Evolutionary conservation across 2,888 invertebrate species (phyloP).

Genomic region (Abrostola tripartita): DNA sequence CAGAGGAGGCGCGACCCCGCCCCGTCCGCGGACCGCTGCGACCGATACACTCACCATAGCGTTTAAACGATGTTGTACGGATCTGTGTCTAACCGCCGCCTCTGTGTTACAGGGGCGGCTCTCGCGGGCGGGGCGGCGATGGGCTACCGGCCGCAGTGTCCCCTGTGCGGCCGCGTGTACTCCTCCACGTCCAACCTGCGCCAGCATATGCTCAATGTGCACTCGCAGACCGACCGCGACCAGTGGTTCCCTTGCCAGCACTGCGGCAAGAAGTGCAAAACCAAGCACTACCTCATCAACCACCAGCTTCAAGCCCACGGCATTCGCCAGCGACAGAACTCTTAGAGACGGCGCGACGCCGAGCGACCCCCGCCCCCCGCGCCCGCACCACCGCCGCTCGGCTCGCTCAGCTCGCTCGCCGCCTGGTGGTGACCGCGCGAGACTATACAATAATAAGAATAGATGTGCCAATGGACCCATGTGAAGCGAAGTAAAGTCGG

Average conservation of each 20-base stretch:
- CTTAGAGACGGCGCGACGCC: constrained; percentile 83
- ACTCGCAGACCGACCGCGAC: constrained; percentile 91
- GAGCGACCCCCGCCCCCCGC: constrained; percentile 67
- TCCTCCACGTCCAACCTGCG: constrained; percentile 92
- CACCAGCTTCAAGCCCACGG: constrained; percentile 93
- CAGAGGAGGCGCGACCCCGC: constrained; percentile 87
- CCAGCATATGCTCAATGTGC: constrained; percentile 93
- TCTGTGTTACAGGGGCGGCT: constrained; percentile 91
- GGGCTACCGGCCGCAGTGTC: constrained; percentile 90
- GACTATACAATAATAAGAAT: constrained; percentile 44
- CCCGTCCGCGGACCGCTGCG: constrained; percentile 73
- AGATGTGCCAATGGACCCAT: constrained; percentile 65
- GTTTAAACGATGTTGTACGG: constrained; percentile 74
- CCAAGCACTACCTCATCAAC: constrained; percentile 93
- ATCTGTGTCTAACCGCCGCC: constrained; percentile 87
- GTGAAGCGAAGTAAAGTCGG: constrained; percentile 55
- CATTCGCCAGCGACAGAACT: constrained; percentile 90
- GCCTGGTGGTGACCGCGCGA: constrained; percentile 56
- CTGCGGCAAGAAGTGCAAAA: constrained; percentile 93
- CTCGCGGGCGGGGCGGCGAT: constrained; percentile 87
- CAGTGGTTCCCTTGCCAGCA: constrained; percentile 92
- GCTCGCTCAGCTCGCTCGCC: constrained; percentile 56
- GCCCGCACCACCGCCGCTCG: constrained; percentile 65
- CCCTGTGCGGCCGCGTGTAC: constrained; percentile 92
- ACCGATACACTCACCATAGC: constrained; percentile 81